Evolutionary conservation across 2,888 invertebrate species (phyloP), one percentile per base, ranked within the genome.

Genomic region (Acrobasis consociella): DNA sequence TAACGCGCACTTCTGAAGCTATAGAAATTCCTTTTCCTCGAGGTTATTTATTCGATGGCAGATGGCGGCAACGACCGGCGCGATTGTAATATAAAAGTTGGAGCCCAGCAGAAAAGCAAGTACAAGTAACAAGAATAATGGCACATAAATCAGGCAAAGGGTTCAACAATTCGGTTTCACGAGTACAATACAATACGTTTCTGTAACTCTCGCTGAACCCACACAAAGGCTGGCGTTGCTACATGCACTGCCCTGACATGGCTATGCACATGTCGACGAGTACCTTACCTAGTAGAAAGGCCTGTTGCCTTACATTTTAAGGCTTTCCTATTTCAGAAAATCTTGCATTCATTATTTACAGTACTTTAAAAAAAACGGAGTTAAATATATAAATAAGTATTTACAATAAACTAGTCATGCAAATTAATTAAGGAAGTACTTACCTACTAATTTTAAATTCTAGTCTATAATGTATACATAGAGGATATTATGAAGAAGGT

Each of bases 91-190:
- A 67, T 67, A 68, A 66, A 67, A 69, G 65, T 72, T 69, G 64
- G 65, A 72, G 63, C 67, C 67, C 67, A 51, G 65, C 62, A 66
- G 66, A 65, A 65, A 65, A 56, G 42, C 56, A 46, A 56, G 62
- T 64, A 71, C 63, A 64, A 64, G 60, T 67, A 67, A 70, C 64
- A 62, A 63, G 60, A 67, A 67, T 71, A 64, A 77, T 71, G 70
- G 73, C 64, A 71, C 70, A 77, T 80, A 78, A 80, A 80, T 80
- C 77, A 78, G 62, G 63, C 58, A 72, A 74, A 73, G 74, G 73
- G 76, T 68, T 67, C 51, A 39, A 60, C 51, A 60, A 60, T 60
- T 60, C 60, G 60, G 60, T 60, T 72, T 70, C 67, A 70, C 70
- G 56, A 31, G 46, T 22, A 53, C 49, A 37, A 42, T 22, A 53